These are phyloP conservation scores for Hydractinia echinata DNA, from an alignment of 30 jellyfish, hydroid and myxozoan species.

Conservation along the genomic window DNA sequence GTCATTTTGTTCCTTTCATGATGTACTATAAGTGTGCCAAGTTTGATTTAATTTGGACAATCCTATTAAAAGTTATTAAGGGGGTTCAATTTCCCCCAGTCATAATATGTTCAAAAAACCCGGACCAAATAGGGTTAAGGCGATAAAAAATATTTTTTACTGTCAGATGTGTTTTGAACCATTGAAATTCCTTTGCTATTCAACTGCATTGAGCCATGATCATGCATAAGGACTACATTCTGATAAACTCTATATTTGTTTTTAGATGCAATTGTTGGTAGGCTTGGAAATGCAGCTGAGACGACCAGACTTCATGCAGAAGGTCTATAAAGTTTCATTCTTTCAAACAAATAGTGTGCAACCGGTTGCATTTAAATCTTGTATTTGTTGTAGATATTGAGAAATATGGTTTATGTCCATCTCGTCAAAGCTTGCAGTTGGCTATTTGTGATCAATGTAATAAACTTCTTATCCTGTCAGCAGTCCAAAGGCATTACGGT, in stretches of 20 bases:
- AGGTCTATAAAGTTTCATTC: constrained; percentile 32
- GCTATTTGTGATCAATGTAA: constrained; percentile 75
- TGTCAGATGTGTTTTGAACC: no score
- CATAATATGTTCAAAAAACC: no score
- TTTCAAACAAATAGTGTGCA: background rate
- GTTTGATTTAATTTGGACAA: no score
- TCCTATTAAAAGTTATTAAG: no score
- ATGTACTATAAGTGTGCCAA: no score
- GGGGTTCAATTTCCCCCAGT: no score
- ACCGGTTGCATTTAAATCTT: background rate
- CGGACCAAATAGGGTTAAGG: no score
- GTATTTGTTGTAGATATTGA: constrained; percentile 46
- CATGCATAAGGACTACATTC: background rate
- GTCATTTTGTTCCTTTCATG: no score
- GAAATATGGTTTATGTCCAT: constrained; percentile 78
- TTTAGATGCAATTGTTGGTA: constrained; percentile 16
- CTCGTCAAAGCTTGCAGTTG: constrained; percentile 54
- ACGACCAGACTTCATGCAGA: constrained; percentile 76
- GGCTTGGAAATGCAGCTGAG: constrained; percentile 50
- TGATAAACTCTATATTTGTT: background rate
- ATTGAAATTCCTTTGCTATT: background rate
- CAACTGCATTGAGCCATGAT: background rate
- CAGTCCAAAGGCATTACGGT: constrained; percentile 73
- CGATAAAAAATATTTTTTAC: no score
- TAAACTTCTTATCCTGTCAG: constrained; percentile 46